Conservation (phyloP, 2,797 vertebrate genomes). For the Lateolabrax maculatus region DNA sequence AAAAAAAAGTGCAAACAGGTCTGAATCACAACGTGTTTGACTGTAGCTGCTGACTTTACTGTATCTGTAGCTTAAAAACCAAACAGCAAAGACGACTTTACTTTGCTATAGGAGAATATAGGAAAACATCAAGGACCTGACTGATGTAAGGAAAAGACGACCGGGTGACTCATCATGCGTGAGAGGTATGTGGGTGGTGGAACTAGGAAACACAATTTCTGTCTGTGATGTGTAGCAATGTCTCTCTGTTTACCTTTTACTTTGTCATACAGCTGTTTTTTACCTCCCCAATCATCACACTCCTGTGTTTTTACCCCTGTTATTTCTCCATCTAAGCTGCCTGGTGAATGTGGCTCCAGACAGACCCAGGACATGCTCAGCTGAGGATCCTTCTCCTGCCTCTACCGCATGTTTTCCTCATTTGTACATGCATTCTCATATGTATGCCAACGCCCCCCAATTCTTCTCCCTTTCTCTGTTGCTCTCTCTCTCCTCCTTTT, state of each 20-base stretch:
- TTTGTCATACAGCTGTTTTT: conserved; percentile 31
- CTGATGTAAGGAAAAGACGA: conserved; percentile 5
- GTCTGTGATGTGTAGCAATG: conserved; percentile 6
- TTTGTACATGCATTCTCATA: conserved; percentile 25
- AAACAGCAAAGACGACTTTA: neutral
- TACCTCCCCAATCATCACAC: neutral
- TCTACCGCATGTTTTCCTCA: neutral
- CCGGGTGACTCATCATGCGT: conserved; percentile 18
- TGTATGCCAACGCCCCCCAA: conserved; percentile 13
- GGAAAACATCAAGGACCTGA: conserved; percentile 7
- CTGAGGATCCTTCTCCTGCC: conserved; percentile 9
- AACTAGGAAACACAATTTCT: conserved; percentile 26
- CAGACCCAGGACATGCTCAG: conserved; percentile 23
- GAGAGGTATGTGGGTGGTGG: conserved; percentile 14
- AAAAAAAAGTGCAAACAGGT: neutral
- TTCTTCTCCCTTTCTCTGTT: conserved; percentile 17
- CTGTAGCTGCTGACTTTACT: neutral
- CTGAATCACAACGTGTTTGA: neutral
- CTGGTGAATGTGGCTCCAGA: conserved; percentile 15
- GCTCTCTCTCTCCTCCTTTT: conserved; percentile 4
- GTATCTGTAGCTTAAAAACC: too few relatives aligned
- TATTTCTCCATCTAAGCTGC: neutral
- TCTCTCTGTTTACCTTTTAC: conserved; percentile 34
- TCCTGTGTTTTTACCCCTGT: neutral
- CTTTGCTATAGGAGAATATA: neutral